These are phyloP conservation scores for Phengaris arion DNA, from an alignment of 2,888 invertebrate species.

Conservation along the genomic window DNA sequence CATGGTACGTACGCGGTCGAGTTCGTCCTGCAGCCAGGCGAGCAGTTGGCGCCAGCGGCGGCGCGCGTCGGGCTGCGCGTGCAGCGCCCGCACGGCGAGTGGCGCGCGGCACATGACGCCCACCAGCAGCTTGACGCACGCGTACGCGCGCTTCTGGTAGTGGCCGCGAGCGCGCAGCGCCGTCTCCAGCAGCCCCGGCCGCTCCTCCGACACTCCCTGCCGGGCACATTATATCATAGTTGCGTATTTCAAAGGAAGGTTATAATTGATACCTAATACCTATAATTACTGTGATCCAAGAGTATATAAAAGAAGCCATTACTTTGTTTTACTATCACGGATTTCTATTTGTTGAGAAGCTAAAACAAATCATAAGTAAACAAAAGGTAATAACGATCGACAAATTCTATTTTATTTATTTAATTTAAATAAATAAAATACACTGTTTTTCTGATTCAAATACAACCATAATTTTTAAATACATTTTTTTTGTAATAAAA, in stretches of 20 bases:
- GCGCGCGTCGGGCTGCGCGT: constrained; percentile 87
- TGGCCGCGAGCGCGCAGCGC: constrained; percentile 95
- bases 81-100: constrained; percentile 88
- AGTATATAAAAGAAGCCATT: too few species aligned
- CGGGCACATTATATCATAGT: background rate
- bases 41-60: constrained; percentile 94
- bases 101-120: constrained; percentile 92
- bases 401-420: too few species aligned
- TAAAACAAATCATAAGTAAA: too few species aligned
- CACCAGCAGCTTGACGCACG: constrained; percentile 97
- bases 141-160: constrained; percentile 97
- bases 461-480: too few species aligned
- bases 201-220: constrained; percentile 79
- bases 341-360: too few species aligned
- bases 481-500: background rate
- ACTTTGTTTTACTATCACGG: too few species aligned
- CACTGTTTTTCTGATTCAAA: too few species aligned
- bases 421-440: too few species aligned
- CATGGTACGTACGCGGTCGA: constrained; percentile 83
- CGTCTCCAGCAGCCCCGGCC: constrained; percentile 95
- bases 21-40: constrained; percentile 96
- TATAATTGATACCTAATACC: background rate
- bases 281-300: too few species aligned
- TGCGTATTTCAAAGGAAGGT: background rate
- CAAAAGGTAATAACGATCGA: too few species aligned